Percentiles rank a stretch among this genome's conserved stretches.
Conservation (phyloP, 2,113 vertebrate species). For the Morphnarchus princeps region DNA sequence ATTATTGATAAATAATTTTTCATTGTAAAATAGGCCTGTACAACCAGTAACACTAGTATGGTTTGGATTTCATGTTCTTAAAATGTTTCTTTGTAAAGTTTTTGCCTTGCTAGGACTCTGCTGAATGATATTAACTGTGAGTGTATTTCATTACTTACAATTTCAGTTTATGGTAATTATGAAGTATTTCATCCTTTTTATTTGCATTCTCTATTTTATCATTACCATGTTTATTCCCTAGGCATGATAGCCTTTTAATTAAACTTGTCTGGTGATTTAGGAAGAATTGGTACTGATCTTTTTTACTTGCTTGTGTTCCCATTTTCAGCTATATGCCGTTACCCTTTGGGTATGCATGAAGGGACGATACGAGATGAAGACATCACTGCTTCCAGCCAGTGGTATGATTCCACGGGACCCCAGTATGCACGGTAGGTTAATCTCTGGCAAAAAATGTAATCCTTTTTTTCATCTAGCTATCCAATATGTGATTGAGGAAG, state of each 20-base stretch:
- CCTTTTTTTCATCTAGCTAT: background rate
- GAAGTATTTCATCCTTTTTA: background rate
- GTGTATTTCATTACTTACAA: background rate
- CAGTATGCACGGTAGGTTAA: slow-evolving; percentile 82
- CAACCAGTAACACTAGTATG: background rate
- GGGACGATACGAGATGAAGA: slow-evolving; percentile 82
- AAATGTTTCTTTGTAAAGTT: background rate
- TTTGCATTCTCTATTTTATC: background rate
- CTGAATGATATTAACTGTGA: background rate
- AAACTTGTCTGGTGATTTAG: background rate
- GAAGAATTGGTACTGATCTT: background rate
- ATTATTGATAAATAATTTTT: background rate
- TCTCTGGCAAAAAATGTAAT: background rate
- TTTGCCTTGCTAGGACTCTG: background rate
- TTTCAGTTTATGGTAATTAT: background rate
- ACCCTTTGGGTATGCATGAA: slow-evolving; percentile 88
- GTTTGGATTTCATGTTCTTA: background rate
- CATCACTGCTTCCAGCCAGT: slow-evolving; percentile 89
- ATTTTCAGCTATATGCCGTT: slow-evolving; percentile 81
- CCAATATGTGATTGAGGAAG: background rate
- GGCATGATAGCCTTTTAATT: background rate
- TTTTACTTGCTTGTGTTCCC: background rate
- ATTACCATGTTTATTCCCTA: background rate
- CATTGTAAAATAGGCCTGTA: background rate
- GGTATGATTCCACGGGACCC: slow-evolving; percentile 86